These are phyloP conservation scores for Oxystoma pomonae DNA, from an alignment of 2,888 invertebrate species.

Conservation along the genomic window DNA sequence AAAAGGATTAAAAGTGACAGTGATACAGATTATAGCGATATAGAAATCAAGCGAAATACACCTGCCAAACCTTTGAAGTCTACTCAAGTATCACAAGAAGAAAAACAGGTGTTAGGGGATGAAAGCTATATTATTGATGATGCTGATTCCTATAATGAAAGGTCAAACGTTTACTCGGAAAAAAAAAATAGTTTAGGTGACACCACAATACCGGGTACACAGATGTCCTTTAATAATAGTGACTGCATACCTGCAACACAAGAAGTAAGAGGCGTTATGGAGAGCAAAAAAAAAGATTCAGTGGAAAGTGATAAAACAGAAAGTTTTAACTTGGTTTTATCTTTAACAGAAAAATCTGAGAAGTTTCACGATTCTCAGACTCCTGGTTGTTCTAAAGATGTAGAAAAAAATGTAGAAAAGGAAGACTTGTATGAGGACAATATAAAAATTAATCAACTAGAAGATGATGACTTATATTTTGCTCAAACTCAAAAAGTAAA, in stretches of 20 bases:
- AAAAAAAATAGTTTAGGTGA: slow-evolving; percentile 1
- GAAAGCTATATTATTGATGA: slow-evolving; percentile 14
- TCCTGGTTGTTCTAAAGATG: neutral
- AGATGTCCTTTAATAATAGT: slow-evolving; percentile 27
- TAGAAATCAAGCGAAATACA: neutral
- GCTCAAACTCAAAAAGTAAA: slow-evolving; percentile 8
- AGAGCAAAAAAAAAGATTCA: neutral
- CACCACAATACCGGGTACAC: slow-evolving; percentile 14
- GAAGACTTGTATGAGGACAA: neutral
- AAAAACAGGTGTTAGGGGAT: no score
- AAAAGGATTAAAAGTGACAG: neutral
- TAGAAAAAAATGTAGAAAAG: neutral
- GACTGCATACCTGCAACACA: slow-evolving; percentile 35
- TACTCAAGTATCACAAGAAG: neutral
- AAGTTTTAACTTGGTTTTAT: neutral
- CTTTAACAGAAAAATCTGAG: neutral
- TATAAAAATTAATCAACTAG: neutral
- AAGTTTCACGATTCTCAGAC: neutral
- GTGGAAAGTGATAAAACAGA: neutral
- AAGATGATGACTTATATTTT: slow-evolving; percentile 6
- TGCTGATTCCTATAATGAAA: slow-evolving; percentile 30
- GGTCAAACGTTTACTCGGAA: slow-evolving; percentile 21
- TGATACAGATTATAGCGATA: neutral
- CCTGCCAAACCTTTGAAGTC: neutral
- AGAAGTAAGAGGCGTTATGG: slow-evolving; percentile 15